Conservation (phyloP, 1,140 invertebrate genomes). For the Drosophila nebulosa region DNA sequence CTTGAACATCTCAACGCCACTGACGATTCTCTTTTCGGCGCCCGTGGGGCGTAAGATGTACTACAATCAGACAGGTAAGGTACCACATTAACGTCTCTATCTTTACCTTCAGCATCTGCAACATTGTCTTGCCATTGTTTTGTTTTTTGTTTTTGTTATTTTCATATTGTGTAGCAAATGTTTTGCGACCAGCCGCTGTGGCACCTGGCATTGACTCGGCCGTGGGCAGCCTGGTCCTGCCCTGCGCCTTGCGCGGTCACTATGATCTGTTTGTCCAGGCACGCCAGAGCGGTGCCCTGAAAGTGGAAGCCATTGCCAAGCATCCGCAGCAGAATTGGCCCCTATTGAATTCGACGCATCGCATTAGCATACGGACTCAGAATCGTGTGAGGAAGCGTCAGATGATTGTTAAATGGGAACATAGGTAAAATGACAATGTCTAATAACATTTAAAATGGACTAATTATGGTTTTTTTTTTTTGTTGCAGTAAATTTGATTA, state of each 20-base stretch:
- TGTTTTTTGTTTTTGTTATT: neutral
- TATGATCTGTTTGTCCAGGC: conserved; percentile 76
- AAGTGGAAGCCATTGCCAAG: conserved; percentile 64
- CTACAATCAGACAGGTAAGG: conserved; percentile 80
- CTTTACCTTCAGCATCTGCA: neutral
- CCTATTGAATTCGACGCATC: conserved; percentile 66
- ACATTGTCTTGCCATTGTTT: neutral
- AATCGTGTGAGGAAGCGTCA: conserved; percentile 76
- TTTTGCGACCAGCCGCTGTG: conserved; percentile 53
- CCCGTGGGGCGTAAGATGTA: conserved; percentile 73
- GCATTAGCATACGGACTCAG: conserved; percentile 69
- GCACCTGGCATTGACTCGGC: conserved; percentile 32
- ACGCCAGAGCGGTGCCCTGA: conserved; percentile 58
- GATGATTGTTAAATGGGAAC: conserved; percentile 79
- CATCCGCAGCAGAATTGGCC: conserved; percentile 71
- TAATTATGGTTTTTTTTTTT: neutral
- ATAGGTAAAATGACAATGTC: conserved; percentile 48
- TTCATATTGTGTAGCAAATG: conserved; percentile 56
- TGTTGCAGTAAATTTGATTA: conserved; percentile 67
- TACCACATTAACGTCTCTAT: neutral
- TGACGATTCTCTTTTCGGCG: conserved; percentile 73
- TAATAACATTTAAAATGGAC: neutral
- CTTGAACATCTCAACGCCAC: conserved; percentile 70
- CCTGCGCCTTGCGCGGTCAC: conserved; percentile 71
- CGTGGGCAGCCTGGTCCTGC: conserved; percentile 58